These are phyloP conservation scores for Cataglyphis altisquamis DNA, from an alignment of 2,888 invertebrate species.

Conservation along the genomic window DNA sequence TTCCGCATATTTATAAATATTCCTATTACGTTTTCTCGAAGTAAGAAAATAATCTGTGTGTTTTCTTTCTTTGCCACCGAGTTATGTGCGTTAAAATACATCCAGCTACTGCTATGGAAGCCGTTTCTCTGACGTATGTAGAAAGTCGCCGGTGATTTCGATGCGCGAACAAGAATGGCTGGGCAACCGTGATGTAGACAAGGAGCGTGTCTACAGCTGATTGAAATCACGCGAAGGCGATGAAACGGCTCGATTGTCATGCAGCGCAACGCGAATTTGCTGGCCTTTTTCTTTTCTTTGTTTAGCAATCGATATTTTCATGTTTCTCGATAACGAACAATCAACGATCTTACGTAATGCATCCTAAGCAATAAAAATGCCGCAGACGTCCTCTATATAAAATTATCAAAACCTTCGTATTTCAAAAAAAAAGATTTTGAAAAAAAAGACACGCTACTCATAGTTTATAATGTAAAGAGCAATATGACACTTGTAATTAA, in stretches of 20 bases:
- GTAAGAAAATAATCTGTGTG: neutral
- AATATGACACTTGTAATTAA: neutral
- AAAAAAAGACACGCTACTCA: neutral
- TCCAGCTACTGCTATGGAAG: neutral
- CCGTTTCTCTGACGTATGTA: slow-evolving; percentile 34
- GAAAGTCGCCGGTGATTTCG: slow-evolving; percentile 49
- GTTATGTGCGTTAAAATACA: slow-evolving; percentile 13
- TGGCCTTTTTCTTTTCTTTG: neutral
- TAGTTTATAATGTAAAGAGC: neutral
- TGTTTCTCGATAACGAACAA: slow-evolving; percentile 30
- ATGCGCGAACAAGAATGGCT: slow-evolving; percentile 36
- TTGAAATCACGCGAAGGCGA: slow-evolving; percentile 19
- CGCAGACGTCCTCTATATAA: neutral
- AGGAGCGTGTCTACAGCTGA: neutral
- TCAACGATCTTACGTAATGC: neutral
- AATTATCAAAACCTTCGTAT: neutral
- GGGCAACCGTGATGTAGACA: neutral
- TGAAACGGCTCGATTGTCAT: slow-evolving; percentile 22
- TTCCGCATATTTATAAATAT: slow-evolving; percentile 18
- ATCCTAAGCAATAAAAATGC: slow-evolving; percentile 4
- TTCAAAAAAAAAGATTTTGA: neutral
- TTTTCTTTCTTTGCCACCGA: slow-evolving; percentile 14
- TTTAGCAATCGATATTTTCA: neutral
- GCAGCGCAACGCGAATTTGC: neutral
- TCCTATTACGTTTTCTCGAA: slow-evolving; percentile 19